A percentile compares a stretch with the other conserved stretches of the same genome.
Evolutionary conservation across 2,888 invertebrate genomes (phyloP).

Genomic region (Trilocha varians): DNA sequence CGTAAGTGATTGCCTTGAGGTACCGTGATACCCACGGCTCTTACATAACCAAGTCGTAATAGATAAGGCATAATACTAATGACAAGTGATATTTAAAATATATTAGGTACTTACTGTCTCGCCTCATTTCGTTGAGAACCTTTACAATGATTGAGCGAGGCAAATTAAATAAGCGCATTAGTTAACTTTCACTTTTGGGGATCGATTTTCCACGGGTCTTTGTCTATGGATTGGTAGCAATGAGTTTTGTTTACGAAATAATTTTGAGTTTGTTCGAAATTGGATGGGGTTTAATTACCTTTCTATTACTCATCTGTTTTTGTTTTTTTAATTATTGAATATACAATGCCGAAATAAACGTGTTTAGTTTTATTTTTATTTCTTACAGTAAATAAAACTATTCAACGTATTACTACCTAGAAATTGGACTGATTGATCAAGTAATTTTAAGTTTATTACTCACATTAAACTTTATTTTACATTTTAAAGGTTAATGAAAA

Average conservation of each 20-base stretch:
- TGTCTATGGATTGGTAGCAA: neutral
- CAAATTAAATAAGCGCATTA: slow-evolving; percentile 57
- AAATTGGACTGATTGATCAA: no score
- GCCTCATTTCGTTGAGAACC: slow-evolving; percentile 35
- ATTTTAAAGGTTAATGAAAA: no score
- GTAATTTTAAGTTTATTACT: no score
- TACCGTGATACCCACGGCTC: slow-evolving; percentile 42
- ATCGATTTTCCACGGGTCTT: neutral
- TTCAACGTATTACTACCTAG: no score
- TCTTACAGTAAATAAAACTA: no score
- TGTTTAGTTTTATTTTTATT: no score
- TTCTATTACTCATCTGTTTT: neutral
- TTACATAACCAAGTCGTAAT: slow-evolving; percentile 55
- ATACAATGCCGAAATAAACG: no score
- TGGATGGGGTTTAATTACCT: neutral
- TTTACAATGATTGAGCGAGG: slow-evolving; percentile 53
- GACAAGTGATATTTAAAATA: slow-evolving; percentile 63
- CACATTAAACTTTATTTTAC: no score
- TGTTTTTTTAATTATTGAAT: neutral
- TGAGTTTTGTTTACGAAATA: neutral
- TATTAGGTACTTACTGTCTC: slow-evolving; percentile 48
- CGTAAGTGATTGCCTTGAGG: slow-evolving; percentile 44
- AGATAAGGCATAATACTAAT: slow-evolving; percentile 65
- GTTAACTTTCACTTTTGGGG: slow-evolving; percentile 58
- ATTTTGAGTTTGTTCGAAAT: neutral